Evolutionary conservation across 1,140 invertebrate species (phyloP).

Genomic region (Pseudomyrmex flavicornis): DNA sequence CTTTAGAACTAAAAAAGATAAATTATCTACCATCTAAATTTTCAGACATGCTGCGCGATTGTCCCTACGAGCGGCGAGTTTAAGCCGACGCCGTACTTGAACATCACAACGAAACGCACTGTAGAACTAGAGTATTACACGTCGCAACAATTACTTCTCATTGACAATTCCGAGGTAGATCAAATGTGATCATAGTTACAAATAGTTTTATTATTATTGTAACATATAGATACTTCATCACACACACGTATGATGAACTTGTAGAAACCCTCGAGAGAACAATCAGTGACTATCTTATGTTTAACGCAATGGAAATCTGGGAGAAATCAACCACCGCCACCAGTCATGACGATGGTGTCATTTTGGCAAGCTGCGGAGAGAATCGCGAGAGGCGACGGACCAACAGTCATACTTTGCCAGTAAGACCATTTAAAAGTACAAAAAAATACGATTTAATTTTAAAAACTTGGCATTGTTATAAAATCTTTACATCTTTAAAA

Average conservation of each 20-base stretch:
- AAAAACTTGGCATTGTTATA: neutral
- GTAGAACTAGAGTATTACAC: constrained; percentile 56
- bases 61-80: constrained; percentile 61
- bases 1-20: neutral
- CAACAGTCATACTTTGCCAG: constrained; percentile 72
- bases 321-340: constrained; percentile 62
- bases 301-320: constrained; percentile 70
- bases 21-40: neutral
- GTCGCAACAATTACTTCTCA: constrained; percentile 60
- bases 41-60: constrained; percentile 72
- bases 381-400: constrained; percentile 65
- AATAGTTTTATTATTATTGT: too few relatives aligned
- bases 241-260: neutral
- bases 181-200: neutral
- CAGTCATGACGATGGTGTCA: constrained; percentile 59
- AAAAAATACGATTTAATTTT: neutral
- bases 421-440: constrained; percentile 38
- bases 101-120: constrained; percentile 50
- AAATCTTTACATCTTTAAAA: neutral
- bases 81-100: constrained; percentile 70
- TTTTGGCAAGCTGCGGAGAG: constrained; percentile 72
- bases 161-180: constrained; percentile 66
- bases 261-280: constrained; percentile 63
- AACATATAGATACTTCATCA: too few relatives aligned
- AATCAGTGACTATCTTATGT: constrained; percentile 66